Evolutionary conservation across 1,140 invertebrate species (phyloP).

Genomic region (Dendrolimus kikuchii): DNA sequence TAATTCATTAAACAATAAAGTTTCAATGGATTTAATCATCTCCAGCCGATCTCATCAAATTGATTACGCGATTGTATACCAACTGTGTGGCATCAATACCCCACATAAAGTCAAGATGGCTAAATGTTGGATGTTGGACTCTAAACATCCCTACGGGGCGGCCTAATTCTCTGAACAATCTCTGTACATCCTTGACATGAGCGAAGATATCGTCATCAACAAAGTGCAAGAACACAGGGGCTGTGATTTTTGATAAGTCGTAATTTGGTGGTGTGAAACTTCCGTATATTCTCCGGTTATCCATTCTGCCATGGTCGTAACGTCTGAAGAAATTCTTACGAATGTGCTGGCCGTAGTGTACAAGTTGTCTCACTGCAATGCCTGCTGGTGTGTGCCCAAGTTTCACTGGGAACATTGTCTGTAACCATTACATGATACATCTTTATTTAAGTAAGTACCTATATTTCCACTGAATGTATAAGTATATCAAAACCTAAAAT

Average conservation of each 20-base stretch:
- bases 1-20: no score
- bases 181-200: conserved; percentile 73
- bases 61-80: conserved; percentile 56
- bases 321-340: conserved; percentile 74
- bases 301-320: conserved; percentile 75
- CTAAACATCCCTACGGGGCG: conserved; percentile 66
- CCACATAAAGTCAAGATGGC: conserved; percentile 75
- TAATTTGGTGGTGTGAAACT: conserved; percentile 74
- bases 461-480: no score
- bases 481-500: no score
- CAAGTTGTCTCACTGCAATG: conserved; percentile 82
- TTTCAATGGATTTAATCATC: conserved; percentile 5
- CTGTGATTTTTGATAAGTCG: conserved; percentile 72
- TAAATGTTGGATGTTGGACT: conserved; percentile 66
- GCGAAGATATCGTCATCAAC: conserved; percentile 82
- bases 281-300: conserved; percentile 72
- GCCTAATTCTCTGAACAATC: conserved; percentile 72
- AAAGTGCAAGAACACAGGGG: conserved; percentile 80
- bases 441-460: no score
- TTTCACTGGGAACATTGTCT: conserved; percentile 83
- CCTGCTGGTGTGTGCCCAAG: conserved; percentile 88
- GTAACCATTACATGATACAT: conserved; percentile 16
- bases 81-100: conserved; percentile 63
- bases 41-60: conserved; percentile 44
- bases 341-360: conserved; percentile 84